Evolutionary conservation across 2,113 vertebrate species (phyloP), one percentile per base, ranked within the genome.

Genomic region (Phyllostomus hastatus): DNA sequence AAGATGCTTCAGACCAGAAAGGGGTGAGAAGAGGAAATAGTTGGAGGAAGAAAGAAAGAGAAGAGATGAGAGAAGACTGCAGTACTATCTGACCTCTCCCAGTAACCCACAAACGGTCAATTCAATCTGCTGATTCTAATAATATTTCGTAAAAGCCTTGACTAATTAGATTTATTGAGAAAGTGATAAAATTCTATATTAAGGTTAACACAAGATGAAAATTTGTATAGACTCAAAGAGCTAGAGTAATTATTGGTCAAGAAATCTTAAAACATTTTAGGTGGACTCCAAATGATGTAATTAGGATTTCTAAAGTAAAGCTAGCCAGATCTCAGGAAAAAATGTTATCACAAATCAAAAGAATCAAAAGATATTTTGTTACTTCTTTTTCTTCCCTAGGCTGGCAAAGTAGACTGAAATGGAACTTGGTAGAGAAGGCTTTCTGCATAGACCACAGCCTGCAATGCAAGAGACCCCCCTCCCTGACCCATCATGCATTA

Each of bases 81-180:
- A 72, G 14, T 33, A 43, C 70, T 7, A 52, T 17, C 22, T n/a
- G 52, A 28, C 76, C 33, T 95, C 38, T 38, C 12, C 66, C 38
- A 91, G 43, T 24, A 43, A 46, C 4, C 22, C 43, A 11, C 16
- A 82, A 15, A 61, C 48, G 91, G 85, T 87, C 41, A 79, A 35
- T 54, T 95, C 8, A 83, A 46, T 57, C 24, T 80, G 19, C 31
- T 69, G 87, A 95, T 86, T 85, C 46, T 88, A 93, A 33, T 28
- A 67, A 78, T 78, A 52, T 43, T 88, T 52, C 83, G 61, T 50
- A 43, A 83, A 89, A 78, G 26, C 15, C 67, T 90, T 76, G 16
- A 38, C 52, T 91, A 86, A 85, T 66, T 67, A 17, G 8, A 26
- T 81, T 95, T 96, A 41, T 70, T 92, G 67, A 94, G 46, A 94